Conservation (phyloP, 1,140 invertebrate species). For the Aphaenogaster ashmeadi region DNA sequence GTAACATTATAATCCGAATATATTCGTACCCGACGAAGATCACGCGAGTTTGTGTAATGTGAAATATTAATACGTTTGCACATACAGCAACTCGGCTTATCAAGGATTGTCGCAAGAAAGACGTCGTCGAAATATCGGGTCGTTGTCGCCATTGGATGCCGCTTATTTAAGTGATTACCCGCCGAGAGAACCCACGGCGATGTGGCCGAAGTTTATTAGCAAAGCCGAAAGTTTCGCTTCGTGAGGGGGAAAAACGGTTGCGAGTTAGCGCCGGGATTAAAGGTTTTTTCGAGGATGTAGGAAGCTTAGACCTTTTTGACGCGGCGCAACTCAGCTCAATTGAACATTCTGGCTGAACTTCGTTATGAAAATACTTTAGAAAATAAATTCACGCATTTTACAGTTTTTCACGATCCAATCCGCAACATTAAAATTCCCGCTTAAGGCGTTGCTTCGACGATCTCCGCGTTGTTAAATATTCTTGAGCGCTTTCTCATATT, state of each 20-base stretch:
- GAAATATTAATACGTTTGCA: slow-evolving; percentile 33
- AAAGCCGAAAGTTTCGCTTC: slow-evolving; percentile 51
- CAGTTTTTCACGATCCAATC: slow-evolving; percentile 18
- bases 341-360: slow-evolving; percentile 59
- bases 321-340: slow-evolving; percentile 21
- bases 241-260: slow-evolving; percentile 51
- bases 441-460: background rate
- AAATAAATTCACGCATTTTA: slow-evolving; percentile 44
- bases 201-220: slow-evolving; percentile 55
- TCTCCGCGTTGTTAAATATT: slow-evolving; percentile 4
- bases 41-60: background rate
- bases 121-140: slow-evolving; percentile 32
- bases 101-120: slow-evolving; percentile 20
- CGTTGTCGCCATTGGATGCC: background rate
- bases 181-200: background rate
- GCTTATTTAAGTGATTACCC: slow-evolving; percentile 52
- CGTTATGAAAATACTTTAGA: slow-evolving; percentile 64
- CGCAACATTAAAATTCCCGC: slow-evolving; percentile 25
- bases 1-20: slow-evolving; percentile 37
- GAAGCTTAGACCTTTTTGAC: slow-evolving; percentile 58
- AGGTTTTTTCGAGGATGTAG: slow-evolving; percentile 54
- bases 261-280: slow-evolving; percentile 59
- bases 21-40: background rate
- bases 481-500: slow-evolving; percentile 7
- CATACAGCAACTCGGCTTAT: slow-evolving; percentile 5